Conservation (phyloP, 2,113 vertebrate genomes). For the Boleophthalmus pectinirostris region DNA sequence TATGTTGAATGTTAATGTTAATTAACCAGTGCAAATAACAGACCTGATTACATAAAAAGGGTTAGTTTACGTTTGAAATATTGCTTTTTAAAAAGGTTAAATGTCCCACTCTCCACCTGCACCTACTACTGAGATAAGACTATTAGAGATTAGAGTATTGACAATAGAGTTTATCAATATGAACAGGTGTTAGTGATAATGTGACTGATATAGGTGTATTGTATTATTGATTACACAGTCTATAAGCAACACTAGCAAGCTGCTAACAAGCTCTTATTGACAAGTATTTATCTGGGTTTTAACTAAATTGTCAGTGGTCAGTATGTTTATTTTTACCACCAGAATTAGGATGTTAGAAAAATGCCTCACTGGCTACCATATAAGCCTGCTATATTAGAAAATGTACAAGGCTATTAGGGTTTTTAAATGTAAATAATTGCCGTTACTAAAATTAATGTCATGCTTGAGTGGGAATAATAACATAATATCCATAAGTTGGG, state of each 20-base stretch:
- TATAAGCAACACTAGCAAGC: background rate
- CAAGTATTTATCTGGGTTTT: background rate
- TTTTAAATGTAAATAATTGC: slow-evolving; percentile 1
- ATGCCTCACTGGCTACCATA: too few species aligned
- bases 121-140: background rate
- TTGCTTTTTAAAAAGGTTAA: background rate
- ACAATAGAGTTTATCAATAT: background rate
- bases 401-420: background rate
- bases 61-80: background rate
- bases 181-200: background rate
- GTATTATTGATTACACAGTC: slow-evolving; percentile 2
- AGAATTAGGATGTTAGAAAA: background rate
- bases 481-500: background rate
- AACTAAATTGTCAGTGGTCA: background rate
- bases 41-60: background rate
- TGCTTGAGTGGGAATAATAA: background rate
- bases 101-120: background rate
- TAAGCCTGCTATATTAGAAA: background rate
- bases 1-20: too few species aligned
- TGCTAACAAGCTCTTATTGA: background rate
- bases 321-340: background rate
- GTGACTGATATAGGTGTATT: background rate
- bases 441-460: background rate
- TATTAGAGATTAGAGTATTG: background rate
- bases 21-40: background rate